Base-by-base conservation (phyloP, 2,888 invertebrate genomes). In the Agrenia bidenticulata region DNA sequence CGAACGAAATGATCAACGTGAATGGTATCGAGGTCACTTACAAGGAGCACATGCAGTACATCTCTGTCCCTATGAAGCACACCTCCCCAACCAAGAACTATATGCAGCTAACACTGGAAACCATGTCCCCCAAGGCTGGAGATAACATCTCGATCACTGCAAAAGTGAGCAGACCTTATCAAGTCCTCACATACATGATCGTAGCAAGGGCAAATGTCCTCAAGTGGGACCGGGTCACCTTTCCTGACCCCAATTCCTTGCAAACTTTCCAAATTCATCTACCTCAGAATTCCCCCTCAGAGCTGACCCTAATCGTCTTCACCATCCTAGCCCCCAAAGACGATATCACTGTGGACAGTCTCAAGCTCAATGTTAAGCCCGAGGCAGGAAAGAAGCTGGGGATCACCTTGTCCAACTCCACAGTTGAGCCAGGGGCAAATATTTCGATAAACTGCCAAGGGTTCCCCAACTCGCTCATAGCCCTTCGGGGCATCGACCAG, bases 401-500 rank as follows among this genome's bases (percentile, higher is more conserved):
- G 79, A 61, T 66, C 7, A 50, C 9, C 15, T 81, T 88, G 0
- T 84, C 84, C 2, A 82, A 84, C 0, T 80, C 82, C 1, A 39
- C 87, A 78, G 86, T 87, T 0, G 86, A 87, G 63, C 94, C 94
- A 0, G 90, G 90, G 58, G 85, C 87, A 23, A 84, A 87, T 63
- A 85, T 94, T 0, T 88, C 90, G 72, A 81, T 97, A 5, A 84
- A 85, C 2, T 86, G 95, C 15, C 82, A 85, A 24, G 89, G 95
- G 0, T 90, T 89, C 78, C 87, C 92, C 0, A 88, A 92, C 74
- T 92, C 95, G 0, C 88, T 88, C 76, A 88, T 94, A 9, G 94
- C 92, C 4, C 81, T 97, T 5, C 81, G 96, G 71, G 96, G 92
- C 0, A 88, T 92, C 2, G 96, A 96, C 80, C 88, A 92, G 79